These are phyloP conservation scores for Cotesia glomerata DNA, from an alignment of 1,140 invertebrate genomes.

Conservation along the genomic window DNA sequence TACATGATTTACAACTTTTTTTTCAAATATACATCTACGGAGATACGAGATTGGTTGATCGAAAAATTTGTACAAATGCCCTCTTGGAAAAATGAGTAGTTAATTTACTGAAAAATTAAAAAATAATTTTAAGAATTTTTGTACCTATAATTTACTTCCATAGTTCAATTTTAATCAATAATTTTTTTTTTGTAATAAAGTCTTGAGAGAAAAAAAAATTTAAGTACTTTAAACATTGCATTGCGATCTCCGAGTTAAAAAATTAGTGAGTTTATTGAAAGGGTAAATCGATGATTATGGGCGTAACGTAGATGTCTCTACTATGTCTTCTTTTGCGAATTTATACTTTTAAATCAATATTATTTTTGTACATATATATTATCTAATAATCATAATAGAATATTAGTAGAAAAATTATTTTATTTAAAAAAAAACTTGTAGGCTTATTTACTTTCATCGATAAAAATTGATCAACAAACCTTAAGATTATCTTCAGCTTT, in stretches of 20 bases:
- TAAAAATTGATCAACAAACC: too few species aligned
- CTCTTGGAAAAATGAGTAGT: conserved; percentile 34
- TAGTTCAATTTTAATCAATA: too few species aligned
- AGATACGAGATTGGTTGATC: conserved; percentile 64
- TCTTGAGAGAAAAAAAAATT: neutral
- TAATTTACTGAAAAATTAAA: neutral
- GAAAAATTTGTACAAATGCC: conserved; percentile 66
- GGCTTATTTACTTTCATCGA: neutral
- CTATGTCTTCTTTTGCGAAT: neutral
- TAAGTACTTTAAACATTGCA: neutral
- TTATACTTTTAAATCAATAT: conserved; percentile 6
- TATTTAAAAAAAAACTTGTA: neutral
- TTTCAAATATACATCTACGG: conserved; percentile 60
- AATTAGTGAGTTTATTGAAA: neutral
- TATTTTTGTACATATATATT: neutral
- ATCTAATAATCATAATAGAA: neutral
- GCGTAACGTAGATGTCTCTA: conserved; percentile 16
- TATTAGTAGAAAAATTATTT: too few species aligned
- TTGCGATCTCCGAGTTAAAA: neutral
- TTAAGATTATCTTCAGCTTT: neutral
- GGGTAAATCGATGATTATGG: conserved; percentile 10
- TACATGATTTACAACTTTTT: conserved; percentile 65
- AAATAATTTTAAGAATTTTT: neutral
- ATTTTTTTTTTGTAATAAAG: too few species aligned
- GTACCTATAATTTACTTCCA: neutral